phyloP scores from a whole-genome alignment of 2,797 vertebrate species.

The Tarsius wallacei region DNA sequence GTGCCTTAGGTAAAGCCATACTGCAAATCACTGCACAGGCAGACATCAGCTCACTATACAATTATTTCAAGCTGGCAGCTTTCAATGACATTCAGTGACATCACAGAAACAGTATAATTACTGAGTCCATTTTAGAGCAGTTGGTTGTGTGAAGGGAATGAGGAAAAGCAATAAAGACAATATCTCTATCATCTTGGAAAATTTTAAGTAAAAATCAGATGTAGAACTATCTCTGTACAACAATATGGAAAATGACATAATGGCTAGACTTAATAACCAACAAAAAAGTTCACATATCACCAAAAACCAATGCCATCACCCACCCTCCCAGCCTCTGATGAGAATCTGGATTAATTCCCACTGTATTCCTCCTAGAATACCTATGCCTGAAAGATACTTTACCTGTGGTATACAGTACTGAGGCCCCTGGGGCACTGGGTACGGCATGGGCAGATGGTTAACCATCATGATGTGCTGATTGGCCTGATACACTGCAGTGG shows the following conservation, averaged over 20 bases:
- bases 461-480: conserved; percentile 99
- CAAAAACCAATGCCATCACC: background rate
- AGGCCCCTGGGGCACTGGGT: conserved; percentile 96
- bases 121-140: background rate
- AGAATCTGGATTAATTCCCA: background rate
- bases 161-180: conserved; percentile 39
- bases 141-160: background rate
- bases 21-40: background rate
- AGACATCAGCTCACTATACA: background rate
- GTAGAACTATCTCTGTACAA: background rate
- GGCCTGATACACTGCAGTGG: conserved; percentile 96
- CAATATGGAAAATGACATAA: conserved; percentile 51
- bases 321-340: background rate
- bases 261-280: background rate
- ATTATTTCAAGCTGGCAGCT: background rate
- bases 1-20: background rate
- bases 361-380: too few relatives aligned
- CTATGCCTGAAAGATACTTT: background rate
- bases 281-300: background rate
- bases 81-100: conserved; percentile 2
- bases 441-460: conserved; percentile 97
- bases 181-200: conserved; percentile 27
- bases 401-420: conserved; percentile 99
- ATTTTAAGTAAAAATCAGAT: background rate
- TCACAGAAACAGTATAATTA: background rate